Evolutionary conservation across 1,140 invertebrate species (phyloP), one percentile per base, ranked within the genome.

Genomic region (Teleopsis dalmanni): DNA sequence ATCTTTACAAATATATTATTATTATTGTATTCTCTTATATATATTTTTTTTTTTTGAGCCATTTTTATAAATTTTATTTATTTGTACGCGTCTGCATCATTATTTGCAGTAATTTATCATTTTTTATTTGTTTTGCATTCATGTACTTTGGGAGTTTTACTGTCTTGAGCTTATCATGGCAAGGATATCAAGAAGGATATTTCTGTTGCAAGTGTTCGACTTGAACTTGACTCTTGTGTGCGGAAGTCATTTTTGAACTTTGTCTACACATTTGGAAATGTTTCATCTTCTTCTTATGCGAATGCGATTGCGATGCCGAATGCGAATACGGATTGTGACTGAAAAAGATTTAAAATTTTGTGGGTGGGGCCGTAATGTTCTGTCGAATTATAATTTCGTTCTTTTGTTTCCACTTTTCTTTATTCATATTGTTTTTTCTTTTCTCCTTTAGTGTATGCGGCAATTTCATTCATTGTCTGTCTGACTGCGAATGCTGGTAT

Each of bases 211-310:
- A n/a, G n/a, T n/a, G n/a, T n/a, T n/a, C n/a, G 27, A n/a, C 31
- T 43, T 43, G 41, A 43, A 43, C 41, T 43, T 43, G 41, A 43
- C 41, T 43, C 33, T 31, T 48, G 36, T 48, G 21, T 41, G 27
- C 36, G 47, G 47, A 48, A 48, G 29, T 41, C 35, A 27, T 40
- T 48, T 48, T 19, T 48, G 19, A 41, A 48, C 47, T 48, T 48
- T 48, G 47, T 29, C 47, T 48, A 40, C n/a, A n/a, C n/a, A n/a
- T n/a, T n/a, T n/a, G n/a, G n/a, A n/a, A n/a, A n/a, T n/a, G n/a
- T n/a, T n/a, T n/a, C n/a, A n/a, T n/a, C n/a, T n/a, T n/a, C n/a
- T n/a, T n/a, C n/a, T n/a, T n/a, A n/a, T n/a, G n/a, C n/a, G n/a
- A n/a, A n/a, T n/a, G n/a, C n/a, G n/a, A n/a, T n/a, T n/a, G n/a